Conservation (phyloP, 2,888 invertebrate species). For the Falcaria lacertinaria region DNA sequence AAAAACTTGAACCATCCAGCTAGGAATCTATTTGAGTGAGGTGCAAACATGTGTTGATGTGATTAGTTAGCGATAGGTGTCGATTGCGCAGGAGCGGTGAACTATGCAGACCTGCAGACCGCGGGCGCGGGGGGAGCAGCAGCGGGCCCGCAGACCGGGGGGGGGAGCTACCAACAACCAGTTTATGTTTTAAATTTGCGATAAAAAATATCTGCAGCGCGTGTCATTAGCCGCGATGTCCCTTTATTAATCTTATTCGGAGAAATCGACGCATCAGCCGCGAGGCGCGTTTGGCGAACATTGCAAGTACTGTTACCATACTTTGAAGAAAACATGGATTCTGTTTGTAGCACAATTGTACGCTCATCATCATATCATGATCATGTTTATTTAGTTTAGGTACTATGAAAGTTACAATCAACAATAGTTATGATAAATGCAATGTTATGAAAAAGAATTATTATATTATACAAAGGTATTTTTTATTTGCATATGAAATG, state of each 20-base stretch:
- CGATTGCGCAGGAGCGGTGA: conserved; percentile 43
- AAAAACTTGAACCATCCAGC: conserved; percentile 1
- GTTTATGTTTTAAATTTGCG: conserved; percentile 73
- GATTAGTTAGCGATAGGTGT: conserved; percentile 39
- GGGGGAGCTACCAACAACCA: conserved; percentile 43
- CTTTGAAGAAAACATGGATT: no score
- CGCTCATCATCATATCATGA: no score
- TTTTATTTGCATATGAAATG: no score
- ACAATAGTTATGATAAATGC: no score
- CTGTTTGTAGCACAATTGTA: no score
- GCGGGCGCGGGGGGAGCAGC: conserved; percentile 17
- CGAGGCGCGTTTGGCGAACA: conserved; percentile 10
- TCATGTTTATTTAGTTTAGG: no score
- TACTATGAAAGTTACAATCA: no score
- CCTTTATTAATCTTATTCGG: conserved; percentile 74
- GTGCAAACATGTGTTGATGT: conserved; percentile 31
- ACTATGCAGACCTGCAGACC: conserved; percentile 36
- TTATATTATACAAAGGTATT: no score
- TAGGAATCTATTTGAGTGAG: conserved; percentile 14
- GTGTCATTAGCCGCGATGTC: conserved; percentile 69
- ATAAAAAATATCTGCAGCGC: conserved; percentile 72
- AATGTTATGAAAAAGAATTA: no score
- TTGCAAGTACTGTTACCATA: no score
- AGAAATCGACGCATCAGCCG: conserved; percentile 70
- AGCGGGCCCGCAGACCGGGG: conserved; percentile 12